Conservation (phyloP, 2,888 invertebrate genomes). For the Caenorhabditis imperialis region DNA sequence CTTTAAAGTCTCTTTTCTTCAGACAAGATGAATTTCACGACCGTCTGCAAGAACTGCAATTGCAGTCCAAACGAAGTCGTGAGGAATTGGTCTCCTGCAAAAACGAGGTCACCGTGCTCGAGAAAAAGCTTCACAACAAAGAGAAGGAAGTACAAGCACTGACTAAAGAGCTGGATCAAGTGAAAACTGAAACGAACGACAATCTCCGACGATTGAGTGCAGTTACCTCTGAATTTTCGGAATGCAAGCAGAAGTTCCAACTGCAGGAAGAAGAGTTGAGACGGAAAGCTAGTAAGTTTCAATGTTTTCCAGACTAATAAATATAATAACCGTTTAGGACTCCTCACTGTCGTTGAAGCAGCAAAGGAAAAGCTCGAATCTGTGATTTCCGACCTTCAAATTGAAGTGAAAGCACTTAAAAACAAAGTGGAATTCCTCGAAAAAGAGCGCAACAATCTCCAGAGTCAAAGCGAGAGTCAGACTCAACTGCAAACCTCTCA, state of each 20-base stretch:
- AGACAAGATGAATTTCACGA: conserved; percentile 78
- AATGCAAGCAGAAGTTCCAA: conserved; percentile 62
- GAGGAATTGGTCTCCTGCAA: conserved; percentile 76
- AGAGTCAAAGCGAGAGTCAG: conserved; percentile 77
- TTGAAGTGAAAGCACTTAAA: conserved; percentile 76
- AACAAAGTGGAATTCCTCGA: conserved; percentile 77
- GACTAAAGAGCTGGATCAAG: conserved; percentile 74
- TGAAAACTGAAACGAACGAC: conserved; percentile 70
- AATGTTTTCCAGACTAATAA: not conserved
- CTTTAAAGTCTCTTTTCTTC: conserved; percentile 13
- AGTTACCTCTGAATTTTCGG: conserved; percentile 60
- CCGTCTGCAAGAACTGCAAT: conserved; percentile 76
- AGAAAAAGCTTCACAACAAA: conserved; percentile 74
- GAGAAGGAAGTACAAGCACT: conserved; percentile 74
- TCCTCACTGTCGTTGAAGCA: conserved; percentile 71
- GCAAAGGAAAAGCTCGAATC: conserved; percentile 71
- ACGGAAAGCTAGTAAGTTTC: conserved; percentile 61
- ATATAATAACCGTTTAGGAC: conserved; percentile 57
- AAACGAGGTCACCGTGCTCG: conserved; percentile 74
- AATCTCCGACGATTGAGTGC: conserved; percentile 63
- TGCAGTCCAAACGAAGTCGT: conserved; percentile 71
- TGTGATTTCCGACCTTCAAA: conserved; percentile 74
- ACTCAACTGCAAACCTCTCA: conserved; percentile 76
- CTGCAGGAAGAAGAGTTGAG: conserved; percentile 73
- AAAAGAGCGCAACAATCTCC: conserved; percentile 77